Evolutionary conservation across 2,888 invertebrate species (phyloP).

Genomic region (Physocephala rufipes): DNA sequence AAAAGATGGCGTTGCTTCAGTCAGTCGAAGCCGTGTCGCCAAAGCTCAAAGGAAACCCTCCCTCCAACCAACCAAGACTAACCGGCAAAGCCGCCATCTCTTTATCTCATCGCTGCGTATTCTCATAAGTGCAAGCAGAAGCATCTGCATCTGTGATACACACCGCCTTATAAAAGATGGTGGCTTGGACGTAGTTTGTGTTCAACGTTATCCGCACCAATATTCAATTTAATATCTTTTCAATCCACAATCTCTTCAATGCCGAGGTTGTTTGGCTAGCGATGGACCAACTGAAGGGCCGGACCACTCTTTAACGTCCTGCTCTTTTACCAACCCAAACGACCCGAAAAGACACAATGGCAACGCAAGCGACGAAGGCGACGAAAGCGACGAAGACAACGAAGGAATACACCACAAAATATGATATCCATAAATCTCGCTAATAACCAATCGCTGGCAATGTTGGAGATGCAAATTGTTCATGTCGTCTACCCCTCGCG

Average conservation of each 20-base stretch:
- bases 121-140: slow-evolving; percentile 18
- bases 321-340: slow-evolving; percentile 37
- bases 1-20: slow-evolving; percentile 21
- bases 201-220: slow-evolving; percentile 60
- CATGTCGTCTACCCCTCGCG: slow-evolving; percentile 57
- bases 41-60: not conserved
- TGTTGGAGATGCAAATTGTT: slow-evolving; percentile 65
- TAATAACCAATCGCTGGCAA: slow-evolving; percentile 64
- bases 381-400: slow-evolving; percentile 48
- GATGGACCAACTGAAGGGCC: slow-evolving; percentile 35
- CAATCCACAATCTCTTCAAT: slow-evolving; percentile 54
- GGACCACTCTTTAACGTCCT: slow-evolving; percentile 11
- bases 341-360: too few species aligned
- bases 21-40: slow-evolving; percentile 2
- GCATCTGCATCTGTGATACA: slow-evolving; percentile 19
- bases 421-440: slow-evolving; percentile 65
- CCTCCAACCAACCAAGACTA: not conserved
- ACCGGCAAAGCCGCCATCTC: slow-evolving; percentile 16
- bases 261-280: slow-evolving; percentile 47
- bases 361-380: slow-evolving; percentile 31
- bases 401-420: slow-evolving; percentile 55
- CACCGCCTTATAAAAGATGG: slow-evolving; percentile 46
- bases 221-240: slow-evolving; percentile 63
- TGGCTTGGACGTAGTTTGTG: slow-evolving; percentile 54
- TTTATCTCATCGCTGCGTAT: slow-evolving; percentile 37